These are phyloP conservation scores for Agriopis aurantiaria DNA, from an alignment of 2,888 invertebrate genomes.

Conservation along the genomic window DNA sequence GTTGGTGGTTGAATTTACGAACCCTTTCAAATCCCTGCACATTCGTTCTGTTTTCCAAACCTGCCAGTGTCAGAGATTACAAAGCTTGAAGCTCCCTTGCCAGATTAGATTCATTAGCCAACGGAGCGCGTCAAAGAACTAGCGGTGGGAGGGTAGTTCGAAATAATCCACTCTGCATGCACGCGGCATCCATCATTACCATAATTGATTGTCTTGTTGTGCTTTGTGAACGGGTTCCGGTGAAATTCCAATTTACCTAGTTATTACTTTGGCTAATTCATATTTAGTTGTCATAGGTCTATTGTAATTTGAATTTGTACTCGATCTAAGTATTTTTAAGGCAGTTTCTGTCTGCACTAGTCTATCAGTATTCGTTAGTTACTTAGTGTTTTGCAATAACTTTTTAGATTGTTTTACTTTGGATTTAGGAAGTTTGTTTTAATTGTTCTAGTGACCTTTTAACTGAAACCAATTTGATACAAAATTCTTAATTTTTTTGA, in stretches of 20 bases:
- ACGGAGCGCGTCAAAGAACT: conserved; percentile 37
- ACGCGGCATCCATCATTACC: conserved; percentile 39
- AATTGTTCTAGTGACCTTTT: too few species aligned
- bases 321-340: too few species aligned
- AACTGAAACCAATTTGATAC: too few species aligned
- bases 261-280: conserved; percentile 3
- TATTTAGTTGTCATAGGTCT: neutral
- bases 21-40: conserved; percentile 12
- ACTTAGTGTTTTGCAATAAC: too few species aligned
- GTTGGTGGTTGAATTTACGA: neutral
- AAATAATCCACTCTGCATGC: conserved; percentile 44
- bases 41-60: conserved; percentile 25
- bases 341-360: too few species aligned
- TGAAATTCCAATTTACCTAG: conserved; percentile 24
- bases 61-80: conserved; percentile 27
- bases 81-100: conserved; percentile 32
- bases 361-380: too few species aligned
- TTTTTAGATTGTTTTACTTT: too few species aligned
- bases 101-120: conserved; percentile 40
- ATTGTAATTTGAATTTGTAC: too few species aligned
- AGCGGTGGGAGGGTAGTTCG: conserved; percentile 27
- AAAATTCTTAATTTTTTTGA: too few species aligned
- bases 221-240: conserved; percentile 35
- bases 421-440: too few species aligned
- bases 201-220: conserved; percentile 49